A percentile compares a stretch with the other conserved stretches of the same genome.
phyloP scores from a whole-genome alignment of 2,888 invertebrate species.

The Antitype chi region DNA sequence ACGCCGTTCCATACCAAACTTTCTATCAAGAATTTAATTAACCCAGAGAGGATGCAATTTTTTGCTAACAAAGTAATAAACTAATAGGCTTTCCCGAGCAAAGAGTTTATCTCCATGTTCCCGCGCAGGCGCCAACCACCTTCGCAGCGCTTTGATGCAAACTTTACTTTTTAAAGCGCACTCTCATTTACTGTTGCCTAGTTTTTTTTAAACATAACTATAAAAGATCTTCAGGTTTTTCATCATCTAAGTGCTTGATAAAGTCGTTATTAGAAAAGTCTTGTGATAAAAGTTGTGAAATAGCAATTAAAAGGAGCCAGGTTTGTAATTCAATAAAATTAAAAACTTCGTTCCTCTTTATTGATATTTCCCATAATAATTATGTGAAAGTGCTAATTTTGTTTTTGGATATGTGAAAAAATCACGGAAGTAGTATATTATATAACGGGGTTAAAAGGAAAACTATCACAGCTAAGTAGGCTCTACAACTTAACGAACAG shows the following conservation, averaged over 20 bases:
- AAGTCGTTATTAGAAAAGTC: slow-evolving; percentile 10
- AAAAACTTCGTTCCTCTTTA: not conserved
- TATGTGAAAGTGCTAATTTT: not conserved
- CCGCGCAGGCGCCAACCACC: slow-evolving; percentile 9
- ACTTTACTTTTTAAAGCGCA: slow-evolving; percentile 40
- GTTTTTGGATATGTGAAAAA: no score
- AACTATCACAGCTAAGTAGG: no score
- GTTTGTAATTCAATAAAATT: not conserved
- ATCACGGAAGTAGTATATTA: no score
- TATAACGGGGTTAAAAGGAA: no score
- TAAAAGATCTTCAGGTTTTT: not conserved
- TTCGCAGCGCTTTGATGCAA: slow-evolving; percentile 33
- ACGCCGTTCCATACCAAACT: not conserved
- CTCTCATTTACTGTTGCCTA: slow-evolving; percentile 26
- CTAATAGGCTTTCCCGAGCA: slow-evolving; percentile 38
- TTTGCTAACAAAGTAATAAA: slow-evolving; percentile 45
- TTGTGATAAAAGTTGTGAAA: not conserved
- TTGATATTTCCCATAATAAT: not conserved
- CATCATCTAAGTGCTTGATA: slow-evolving; percentile 13
- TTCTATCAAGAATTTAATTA: slow-evolving; percentile 37
- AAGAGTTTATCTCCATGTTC: slow-evolving; percentile 40
- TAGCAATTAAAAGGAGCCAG: no score
- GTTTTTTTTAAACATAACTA: slow-evolving; percentile 14
- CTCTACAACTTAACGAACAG: no score
- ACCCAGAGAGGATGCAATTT: slow-evolving; percentile 26